Evolutionary conservation across 2,888 invertebrate genomes (phyloP).

Genomic region (Acanthosepion pharaonis): DNA sequence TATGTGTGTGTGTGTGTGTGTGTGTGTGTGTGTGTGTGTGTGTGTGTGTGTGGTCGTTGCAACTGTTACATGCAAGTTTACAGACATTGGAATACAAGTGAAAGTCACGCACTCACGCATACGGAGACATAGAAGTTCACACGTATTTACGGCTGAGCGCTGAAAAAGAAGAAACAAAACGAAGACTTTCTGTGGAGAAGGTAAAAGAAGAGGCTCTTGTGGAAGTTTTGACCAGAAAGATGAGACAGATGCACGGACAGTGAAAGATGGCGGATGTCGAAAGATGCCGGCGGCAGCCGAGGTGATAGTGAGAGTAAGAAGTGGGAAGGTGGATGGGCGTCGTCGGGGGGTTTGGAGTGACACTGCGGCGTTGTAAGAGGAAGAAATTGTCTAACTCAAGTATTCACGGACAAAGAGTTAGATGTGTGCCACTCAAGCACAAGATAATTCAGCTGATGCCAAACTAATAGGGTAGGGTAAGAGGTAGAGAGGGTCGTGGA

Average conservation of each 20-base stretch:
- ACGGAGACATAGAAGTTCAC: neutral
- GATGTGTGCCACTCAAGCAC: slow-evolving; percentile 21
- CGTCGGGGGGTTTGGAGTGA: neutral
- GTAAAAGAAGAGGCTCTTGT: slow-evolving; percentile 8
- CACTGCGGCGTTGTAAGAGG: neutral
- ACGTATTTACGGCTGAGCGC: neutral
- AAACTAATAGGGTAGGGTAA: neutral
- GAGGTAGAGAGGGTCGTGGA: neutral
- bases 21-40: neutral
- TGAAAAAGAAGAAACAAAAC: neutral
- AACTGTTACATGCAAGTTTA: neutral
- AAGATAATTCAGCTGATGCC: slow-evolving; percentile 22
- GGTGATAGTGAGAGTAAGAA: neutral
- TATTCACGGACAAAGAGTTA: slow-evolving; percentile 21
- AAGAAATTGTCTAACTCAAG: slow-evolving; percentile 18
- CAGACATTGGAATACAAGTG: neutral
- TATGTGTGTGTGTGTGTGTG: neutral
- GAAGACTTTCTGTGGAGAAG: neutral
- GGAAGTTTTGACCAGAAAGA: slow-evolving; percentile 9
- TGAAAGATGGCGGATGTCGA: neutral
- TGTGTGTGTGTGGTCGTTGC: neutral
- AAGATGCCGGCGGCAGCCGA: neutral
- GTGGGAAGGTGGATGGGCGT: neutral
- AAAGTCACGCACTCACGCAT: neutral
- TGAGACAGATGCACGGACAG: slow-evolving; percentile 7